phyloP scores from a whole-genome alignment of 2,888 invertebrate species.

The Agrochola circellaris region DNA sequence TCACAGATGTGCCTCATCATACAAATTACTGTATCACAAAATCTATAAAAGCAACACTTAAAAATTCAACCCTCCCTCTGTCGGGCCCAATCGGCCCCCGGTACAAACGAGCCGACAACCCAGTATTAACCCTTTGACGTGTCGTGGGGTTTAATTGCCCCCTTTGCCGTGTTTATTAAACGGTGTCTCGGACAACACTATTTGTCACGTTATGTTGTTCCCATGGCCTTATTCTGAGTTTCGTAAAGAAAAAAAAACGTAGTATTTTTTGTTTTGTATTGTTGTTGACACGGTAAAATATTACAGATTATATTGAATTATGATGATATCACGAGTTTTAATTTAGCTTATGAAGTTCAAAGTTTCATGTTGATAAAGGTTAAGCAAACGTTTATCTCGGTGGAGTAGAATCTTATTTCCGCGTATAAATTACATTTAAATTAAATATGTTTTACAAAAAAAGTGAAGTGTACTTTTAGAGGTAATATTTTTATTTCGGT shows the following conservation, averaged over 20 bases:
- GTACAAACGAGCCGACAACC: conserved; percentile 73
- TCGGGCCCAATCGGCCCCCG: conserved; percentile 61
- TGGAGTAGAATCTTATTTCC: background rate
- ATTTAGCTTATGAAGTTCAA: conserved; percentile 9
- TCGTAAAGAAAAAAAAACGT: conserved; percentile 24
- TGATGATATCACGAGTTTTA: background rate
- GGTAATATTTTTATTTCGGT: background rate
- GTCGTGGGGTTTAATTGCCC: conserved; percentile 86
- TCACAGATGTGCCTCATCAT: conserved; percentile 62
- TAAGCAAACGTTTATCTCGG: background rate
- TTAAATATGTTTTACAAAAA: background rate
- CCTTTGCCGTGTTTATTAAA: conserved; percentile 83
- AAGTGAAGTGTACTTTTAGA: too few relatives aligned
- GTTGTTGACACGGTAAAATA: background rate
- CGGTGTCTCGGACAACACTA: conserved; percentile 80
- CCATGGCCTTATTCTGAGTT: conserved; percentile 78
- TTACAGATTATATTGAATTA: background rate
- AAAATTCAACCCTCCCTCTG: conserved; percentile 64
- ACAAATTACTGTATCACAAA: conserved; percentile 62
- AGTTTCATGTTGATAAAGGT: background rate
- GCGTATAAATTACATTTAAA: background rate
- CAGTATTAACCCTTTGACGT: conserved; percentile 89
- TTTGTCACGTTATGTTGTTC: conserved; percentile 81
- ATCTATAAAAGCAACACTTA: conserved; percentile 70
- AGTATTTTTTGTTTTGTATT: background rate